Conservation (phyloP, 2,797 vertebrate genomes). For the Geotria australis region DNA sequence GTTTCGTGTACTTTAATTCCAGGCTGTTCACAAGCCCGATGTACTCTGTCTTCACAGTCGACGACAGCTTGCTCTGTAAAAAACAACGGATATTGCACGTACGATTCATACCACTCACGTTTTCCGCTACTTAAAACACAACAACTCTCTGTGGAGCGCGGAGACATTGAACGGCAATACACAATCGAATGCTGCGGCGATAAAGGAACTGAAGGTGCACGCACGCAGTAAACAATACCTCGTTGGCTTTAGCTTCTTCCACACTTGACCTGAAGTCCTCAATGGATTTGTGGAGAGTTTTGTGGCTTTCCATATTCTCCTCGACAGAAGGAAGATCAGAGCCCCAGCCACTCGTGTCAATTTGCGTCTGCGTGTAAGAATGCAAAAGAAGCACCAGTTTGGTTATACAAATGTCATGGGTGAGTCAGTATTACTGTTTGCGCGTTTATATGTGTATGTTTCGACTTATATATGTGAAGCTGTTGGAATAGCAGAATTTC, state of each 20-base stretch:
- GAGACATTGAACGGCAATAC: too few relatives aligned
- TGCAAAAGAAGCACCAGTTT: too few relatives aligned
- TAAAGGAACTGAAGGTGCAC: too few relatives aligned
- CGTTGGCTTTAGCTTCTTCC: constrained; percentile 41
- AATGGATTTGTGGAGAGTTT: constrained; percentile 52
- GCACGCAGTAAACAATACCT: constrained; percentile 32
- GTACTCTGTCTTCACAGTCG: constrained; percentile 56
- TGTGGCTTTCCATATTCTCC: constrained; percentile 54
- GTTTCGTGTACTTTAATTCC: constrained; percentile 80
- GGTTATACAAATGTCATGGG: too few relatives aligned
- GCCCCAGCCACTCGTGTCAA: constrained; percentile 40
- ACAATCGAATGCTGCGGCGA: too few relatives aligned
- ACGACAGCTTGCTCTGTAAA: constrained; percentile 42
- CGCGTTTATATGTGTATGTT: too few relatives aligned
- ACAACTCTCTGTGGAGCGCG: too few relatives aligned
- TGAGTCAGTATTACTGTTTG: too few relatives aligned
- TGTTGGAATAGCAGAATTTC: too few relatives aligned
- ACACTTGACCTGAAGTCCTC: constrained; percentile 73
- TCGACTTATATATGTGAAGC: too few relatives aligned
- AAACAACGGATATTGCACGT: background rate
- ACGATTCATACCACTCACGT: background rate
- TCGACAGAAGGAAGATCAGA: constrained; percentile 54
- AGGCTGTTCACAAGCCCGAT: constrained; percentile 58
- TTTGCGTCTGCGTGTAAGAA: constrained; percentile 14
- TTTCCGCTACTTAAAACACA: too few relatives aligned